These are phyloP conservation scores for Laothoe populi DNA, from an alignment of 2,888 invertebrate genomes.

Conservation along the genomic window DNA sequence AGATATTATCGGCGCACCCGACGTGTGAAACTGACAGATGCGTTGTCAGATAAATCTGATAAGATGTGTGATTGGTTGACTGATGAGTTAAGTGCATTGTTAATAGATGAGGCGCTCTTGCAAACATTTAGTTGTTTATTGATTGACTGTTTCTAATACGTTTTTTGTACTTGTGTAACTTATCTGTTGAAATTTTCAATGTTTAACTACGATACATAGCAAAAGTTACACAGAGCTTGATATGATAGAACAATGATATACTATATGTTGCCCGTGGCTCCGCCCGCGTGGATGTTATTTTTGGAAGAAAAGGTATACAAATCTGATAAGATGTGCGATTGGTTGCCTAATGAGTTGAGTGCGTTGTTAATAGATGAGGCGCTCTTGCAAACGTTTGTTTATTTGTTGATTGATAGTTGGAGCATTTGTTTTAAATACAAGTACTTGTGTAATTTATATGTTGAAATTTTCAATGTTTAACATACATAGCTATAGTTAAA, in stretches of 20 bases:
- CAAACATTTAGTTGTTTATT: neutral
- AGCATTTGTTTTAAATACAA: too few relatives aligned
- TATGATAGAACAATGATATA: too few relatives aligned
- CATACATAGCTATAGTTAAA: too few relatives aligned
- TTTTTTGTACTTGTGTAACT: too few relatives aligned
- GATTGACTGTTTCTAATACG: conserved; percentile 1
- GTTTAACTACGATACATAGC: too few relatives aligned
- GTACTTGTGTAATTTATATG: too few relatives aligned
- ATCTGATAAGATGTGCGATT: conserved; percentile 12
- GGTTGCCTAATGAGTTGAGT: conserved; percentile 16
- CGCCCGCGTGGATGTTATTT: too few relatives aligned
- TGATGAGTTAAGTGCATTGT: conserved; percentile 17
- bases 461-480: too few relatives aligned
- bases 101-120: neutral
- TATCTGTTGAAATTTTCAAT: too few relatives aligned
- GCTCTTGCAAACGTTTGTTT: neutral
- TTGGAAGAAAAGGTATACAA: too few relatives aligned
- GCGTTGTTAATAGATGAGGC: conserved; percentile 9
- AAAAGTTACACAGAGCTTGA: too few relatives aligned
- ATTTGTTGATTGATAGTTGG: neutral
- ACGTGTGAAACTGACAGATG: conserved; percentile 22
- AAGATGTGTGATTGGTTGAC: conserved; percentile 15
- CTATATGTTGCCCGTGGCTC: too few relatives aligned
- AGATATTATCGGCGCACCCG: neutral
- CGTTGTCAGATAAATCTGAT: conserved; percentile 12